phyloP scores from a whole-genome alignment of 1,140 invertebrate genomes.

The Phenacoccus solenopsis region DNA sequence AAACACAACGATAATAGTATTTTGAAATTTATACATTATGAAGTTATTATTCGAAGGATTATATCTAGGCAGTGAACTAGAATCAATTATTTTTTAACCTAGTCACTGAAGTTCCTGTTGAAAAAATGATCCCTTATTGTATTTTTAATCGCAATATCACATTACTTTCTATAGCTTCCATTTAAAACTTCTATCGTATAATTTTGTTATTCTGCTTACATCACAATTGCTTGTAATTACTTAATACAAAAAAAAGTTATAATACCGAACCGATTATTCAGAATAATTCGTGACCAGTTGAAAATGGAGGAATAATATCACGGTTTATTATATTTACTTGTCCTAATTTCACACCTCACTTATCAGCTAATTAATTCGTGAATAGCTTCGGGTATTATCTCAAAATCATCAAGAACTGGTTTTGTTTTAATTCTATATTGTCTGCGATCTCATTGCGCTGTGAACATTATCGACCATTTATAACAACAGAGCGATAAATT shows the following conservation, averaged over 20 bases:
- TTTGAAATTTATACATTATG: too few species aligned
- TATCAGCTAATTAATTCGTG: slow-evolving; percentile 10
- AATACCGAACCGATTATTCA: background rate
- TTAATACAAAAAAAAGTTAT: background rate
- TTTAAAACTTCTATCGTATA: too few species aligned
- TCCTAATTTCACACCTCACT: slow-evolving; percentile 15
- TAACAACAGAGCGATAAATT: too few species aligned
- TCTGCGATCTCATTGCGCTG: background rate
- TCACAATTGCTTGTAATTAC: slow-evolving; percentile 8
- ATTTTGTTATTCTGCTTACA: too few species aligned
- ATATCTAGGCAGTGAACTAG: too few species aligned
- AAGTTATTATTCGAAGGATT: too few species aligned
- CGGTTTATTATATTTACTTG: slow-evolving; percentile 11
- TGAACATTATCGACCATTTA: background rate
- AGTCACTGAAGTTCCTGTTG: too few species aligned
- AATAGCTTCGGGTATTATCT: background rate
- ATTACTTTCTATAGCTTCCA: too few species aligned
- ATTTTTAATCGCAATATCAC: too few species aligned
- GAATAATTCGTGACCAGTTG: slow-evolving; percentile 12
- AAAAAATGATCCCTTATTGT: too few species aligned
- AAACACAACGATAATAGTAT: too few species aligned
- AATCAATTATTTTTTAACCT: too few species aligned
- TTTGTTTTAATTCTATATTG: background rate
- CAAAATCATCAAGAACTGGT: background rate
- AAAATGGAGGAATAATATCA: slow-evolving; percentile 6